Evolutionary conservation across 2,113 vertebrate species (phyloP).

Genomic region (Procavia capensis): DNA sequence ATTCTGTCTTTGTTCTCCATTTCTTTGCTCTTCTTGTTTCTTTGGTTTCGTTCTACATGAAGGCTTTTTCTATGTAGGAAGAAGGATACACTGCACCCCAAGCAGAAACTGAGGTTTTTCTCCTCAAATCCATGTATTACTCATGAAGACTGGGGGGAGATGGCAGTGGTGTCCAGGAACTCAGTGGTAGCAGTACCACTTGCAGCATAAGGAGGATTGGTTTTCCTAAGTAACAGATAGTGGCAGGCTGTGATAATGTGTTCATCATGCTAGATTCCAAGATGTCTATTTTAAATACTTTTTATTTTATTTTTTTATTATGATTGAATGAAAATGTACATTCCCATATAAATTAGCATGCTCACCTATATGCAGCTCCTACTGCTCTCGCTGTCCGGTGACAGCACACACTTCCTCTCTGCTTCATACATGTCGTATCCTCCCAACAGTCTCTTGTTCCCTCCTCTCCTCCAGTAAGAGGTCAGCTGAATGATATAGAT

Average conservation of each 20-base stretch:
- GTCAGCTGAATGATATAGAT: no score
- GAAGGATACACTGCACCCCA: not conserved
- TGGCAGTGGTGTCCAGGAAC: not conserved
- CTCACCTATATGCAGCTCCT: no score
- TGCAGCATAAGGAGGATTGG: not conserved
- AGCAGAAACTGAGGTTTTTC: not conserved
- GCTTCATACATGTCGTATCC: no score
- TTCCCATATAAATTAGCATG: no score
- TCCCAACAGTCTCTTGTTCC: no score
- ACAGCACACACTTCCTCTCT: no score
- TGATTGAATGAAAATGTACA: no score
- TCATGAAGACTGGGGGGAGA: not conserved
- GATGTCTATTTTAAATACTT: not conserved
- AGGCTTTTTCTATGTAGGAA: not conserved
- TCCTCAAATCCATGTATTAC: not conserved
- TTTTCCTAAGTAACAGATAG: not conserved
- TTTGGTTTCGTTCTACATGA: not conserved
- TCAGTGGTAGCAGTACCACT: not conserved
- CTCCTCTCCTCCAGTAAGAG: no score
- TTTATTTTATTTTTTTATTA: no score
- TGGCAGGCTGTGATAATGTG: not conserved
- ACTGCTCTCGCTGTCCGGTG: no score
- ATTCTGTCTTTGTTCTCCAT: not conserved
- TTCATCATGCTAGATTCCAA: not conserved
- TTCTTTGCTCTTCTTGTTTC: not conserved